Evolutionary conservation across 2,888 invertebrate genomes (phyloP), one percentile per base, ranked within the genome.

Genomic region (Gastracanthus pulcherrimus): DNA sequence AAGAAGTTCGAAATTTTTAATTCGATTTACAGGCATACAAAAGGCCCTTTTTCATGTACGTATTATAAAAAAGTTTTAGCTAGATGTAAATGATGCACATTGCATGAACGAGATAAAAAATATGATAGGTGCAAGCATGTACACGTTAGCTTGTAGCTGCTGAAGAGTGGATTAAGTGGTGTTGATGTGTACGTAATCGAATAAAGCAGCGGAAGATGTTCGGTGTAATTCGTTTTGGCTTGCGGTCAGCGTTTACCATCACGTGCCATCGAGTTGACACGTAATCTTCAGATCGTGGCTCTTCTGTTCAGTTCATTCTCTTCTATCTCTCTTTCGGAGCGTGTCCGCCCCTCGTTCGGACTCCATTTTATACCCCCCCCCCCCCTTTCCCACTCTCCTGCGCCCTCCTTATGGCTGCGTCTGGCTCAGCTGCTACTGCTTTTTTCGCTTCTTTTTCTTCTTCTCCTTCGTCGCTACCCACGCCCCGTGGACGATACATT

Each of bases 221-320:
- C 36, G 69, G 64, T 83, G 85, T 86, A 86, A 87, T 87, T 87
- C 86, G 86, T 86, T 87, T 86, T 87, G 87, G 87, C 86, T 70
- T 58, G 38, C 58, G 79, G 87, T 87, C 87, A 87, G 84, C 84
- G 82, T 85, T 85, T 84, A 83, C 85, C 82, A 86, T 87, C 86
- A 84, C 87, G 87, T 84, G 86, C 84, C 84, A 67, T 79, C 84
- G 82, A 85, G 79, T 79, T 84, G 79, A 66, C 70, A 82, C 71
- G 84, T 85, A 85, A 87, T 85, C 84, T 81, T 81, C 76, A 84
- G 85, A 85, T 55, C 23, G 51, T 9, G 48, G 7, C 5, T 9
- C 41, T 23, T 9, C 23, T n/a, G 51, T 23, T 23, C 23, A 23
- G 51, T 23, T 51, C 51, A 9, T 23, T 51, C 51, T 51, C 51